Evolutionary conservation across 2,797 vertebrate species (phyloP), one percentile per base, ranked within the genome.

Genomic region (Trachops cirrhosus): DNA sequence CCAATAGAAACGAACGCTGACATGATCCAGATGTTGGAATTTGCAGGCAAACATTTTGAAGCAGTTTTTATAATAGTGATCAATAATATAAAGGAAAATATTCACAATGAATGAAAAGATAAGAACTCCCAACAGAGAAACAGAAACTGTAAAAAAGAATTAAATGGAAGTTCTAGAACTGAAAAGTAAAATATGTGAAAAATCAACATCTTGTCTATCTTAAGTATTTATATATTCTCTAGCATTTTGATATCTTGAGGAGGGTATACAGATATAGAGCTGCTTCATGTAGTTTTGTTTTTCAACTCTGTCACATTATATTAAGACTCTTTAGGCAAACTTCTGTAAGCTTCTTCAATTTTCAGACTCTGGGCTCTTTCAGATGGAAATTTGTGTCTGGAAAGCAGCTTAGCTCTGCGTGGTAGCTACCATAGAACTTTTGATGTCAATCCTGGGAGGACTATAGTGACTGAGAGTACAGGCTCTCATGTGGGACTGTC

Each of bases 41-140:
- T 93, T 89, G 22, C 15, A 74, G 9, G 37, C 44, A 86, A 37
- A 84, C 39, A 83, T 87, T 96, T 86, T 89, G 41, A 74, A 92
- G n/a, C 7, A 78, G 16, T 64, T 94, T 34, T 80, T 62, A 34
- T 26, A 85, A 88, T n/a, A 59, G 22, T 75, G 41, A 26, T 34
- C 3, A 32, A 32, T 67, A 9, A 73, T 67, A 48, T n/a, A 91
- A 79, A 93, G 48, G 37, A 83, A 82, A 70, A 73, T 79, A 11
- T 50, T 68, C 83, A 73, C 11, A 79, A 37, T 89, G n/a, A 89
- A 41, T 74, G 34, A 87, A 92, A 94, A 83, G 37, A 19, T 52
- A 79, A 83, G 57, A 89, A 93, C 48, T 89, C 19, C 57, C 37
- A 89, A 37, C 9, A 52, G 46, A 74, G 32, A 88, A 84, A 32